phyloP scores from a whole-genome alignment of 92 coral and sea anemone species.

The Epizoanthus illoricatus region DNA sequence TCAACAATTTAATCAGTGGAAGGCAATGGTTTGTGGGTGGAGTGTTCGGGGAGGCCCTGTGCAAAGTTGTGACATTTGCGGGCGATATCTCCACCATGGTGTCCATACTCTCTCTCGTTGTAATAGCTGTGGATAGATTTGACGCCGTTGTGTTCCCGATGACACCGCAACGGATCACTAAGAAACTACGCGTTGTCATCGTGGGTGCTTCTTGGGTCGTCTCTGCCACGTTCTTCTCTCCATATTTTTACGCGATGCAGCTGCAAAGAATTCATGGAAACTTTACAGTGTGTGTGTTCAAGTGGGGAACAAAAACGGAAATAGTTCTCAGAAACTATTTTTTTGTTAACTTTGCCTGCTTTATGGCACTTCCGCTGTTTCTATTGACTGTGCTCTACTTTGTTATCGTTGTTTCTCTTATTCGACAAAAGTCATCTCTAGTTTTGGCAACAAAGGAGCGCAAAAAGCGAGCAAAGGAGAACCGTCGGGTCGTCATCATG shows the following conservation, averaged over 20 bases:
- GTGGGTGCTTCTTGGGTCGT: slow-evolving; percentile 18
- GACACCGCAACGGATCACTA: slow-evolving; percentile 21
- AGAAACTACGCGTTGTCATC: neutral
- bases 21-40: slow-evolving; percentile 27
- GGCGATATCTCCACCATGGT: slow-evolving; percentile 27
- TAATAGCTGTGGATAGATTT: slow-evolving; percentile 31
- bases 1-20: slow-evolving; percentile 1
- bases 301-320: neutral
- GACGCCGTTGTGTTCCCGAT: slow-evolving; percentile 34
- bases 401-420: slow-evolving; percentile 24
- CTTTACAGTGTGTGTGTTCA: slow-evolving; percentile 10
- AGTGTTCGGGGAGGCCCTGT: slow-evolving; percentile 9
- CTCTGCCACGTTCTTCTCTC: slow-evolving; percentile 16
- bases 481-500: slow-evolving; percentile 18
- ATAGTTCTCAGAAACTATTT: neutral
- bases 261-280: neutral
- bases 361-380: slow-evolving; percentile 18
- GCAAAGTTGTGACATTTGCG: slow-evolving; percentile 28
- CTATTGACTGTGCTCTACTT: neutral
- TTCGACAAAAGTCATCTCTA: neutral
- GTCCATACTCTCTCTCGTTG: slow-evolving; percentile 19
- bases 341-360: neutral
- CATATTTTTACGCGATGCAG: slow-evolving; percentile 28
- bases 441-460: slow-evolving; percentile 11
- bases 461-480: slow-evolving; percentile 14